A percentile compares a stretch with the other conserved stretches of the same genome.
phyloP scores from a whole-genome alignment of 2,113 vertebrate species.

The Periophthalmodon schlosseri region DNA sequence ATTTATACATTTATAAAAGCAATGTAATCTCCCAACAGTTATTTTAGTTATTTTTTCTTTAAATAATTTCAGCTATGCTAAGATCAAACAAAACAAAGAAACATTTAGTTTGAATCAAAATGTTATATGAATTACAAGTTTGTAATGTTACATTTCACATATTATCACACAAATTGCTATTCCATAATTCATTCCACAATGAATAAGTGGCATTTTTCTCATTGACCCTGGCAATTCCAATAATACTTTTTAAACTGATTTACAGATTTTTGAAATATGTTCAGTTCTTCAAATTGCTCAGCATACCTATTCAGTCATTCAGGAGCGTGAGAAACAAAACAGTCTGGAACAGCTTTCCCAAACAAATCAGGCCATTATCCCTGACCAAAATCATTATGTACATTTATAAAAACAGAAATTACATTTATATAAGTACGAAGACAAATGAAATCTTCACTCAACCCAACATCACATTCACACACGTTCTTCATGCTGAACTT shows the following conservation, averaged over 20 bases:
- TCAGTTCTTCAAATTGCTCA: neutral
- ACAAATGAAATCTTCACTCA: constrained; percentile 47
- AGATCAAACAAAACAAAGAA: neutral
- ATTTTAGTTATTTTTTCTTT: neutral
- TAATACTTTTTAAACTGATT: neutral
- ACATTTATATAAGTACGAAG: constrained; percentile 33
- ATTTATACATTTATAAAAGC: constrained; percentile 22
- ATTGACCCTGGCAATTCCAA: neutral
- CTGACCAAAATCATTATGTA: constrained; percentile 47
- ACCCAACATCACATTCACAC: constrained; percentile 44
- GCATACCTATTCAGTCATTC: neutral
- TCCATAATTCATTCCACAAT: neutral
- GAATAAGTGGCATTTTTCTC: neutral
- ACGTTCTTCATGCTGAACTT: constrained; percentile 49
- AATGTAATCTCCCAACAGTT: constrained; percentile 22
- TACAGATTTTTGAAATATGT: neutral
- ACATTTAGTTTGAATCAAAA: neutral
- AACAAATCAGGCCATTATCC: constrained; percentile 45
- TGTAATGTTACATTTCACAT: no score
- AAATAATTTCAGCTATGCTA: neutral
- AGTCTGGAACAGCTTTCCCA: constrained; percentile 38
- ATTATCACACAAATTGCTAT: neutral
- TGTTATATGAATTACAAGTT: neutral
- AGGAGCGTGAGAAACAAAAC: constrained; percentile 29
- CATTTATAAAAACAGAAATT: constrained; percentile 39